Evolutionary conservation across 1,140 invertebrate genomes (phyloP).

Genomic region (Apis mellifera): DNA sequence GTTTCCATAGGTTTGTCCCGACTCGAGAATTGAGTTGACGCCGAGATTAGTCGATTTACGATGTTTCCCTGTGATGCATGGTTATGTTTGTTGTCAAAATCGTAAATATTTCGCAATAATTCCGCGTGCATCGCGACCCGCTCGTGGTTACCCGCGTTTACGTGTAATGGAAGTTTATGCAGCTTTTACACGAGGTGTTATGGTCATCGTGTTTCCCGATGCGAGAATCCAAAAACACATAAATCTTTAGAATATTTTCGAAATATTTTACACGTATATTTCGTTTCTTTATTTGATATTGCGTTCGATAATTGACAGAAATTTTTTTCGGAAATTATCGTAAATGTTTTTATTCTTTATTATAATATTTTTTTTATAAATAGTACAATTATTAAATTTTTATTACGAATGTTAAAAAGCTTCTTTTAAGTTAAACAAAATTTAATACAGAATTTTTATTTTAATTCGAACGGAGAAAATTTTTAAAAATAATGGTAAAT

Average conservation of each 20-base stretch:
- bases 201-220: background rate
- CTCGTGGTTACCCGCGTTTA: background rate
- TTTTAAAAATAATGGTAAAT: too few relatives aligned
- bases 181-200: background rate
- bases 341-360: too few relatives aligned
- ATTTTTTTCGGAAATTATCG: too few relatives aligned
- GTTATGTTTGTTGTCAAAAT: constrained; percentile 12
- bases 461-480: too few relatives aligned
- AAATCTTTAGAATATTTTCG: background rate
- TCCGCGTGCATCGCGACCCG: background rate
- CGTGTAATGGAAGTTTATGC: background rate
- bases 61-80: background rate
- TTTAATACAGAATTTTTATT: too few relatives aligned
- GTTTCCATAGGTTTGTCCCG: background rate
- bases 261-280: background rate
- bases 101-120: constrained; percentile 10
- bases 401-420: too few relatives aligned
- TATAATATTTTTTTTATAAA: too few relatives aligned
- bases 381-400: too few relatives aligned
- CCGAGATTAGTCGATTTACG: constrained; percentile 16
- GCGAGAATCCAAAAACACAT: background rate
- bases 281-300: background rate
- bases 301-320: too few relatives aligned
- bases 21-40: constrained; percentile 7
- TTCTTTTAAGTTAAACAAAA: too few relatives aligned